Evolutionary conservation across 2,888 invertebrate genomes (phyloP), one percentile per base, ranked within the genome.

Genomic region (Athripsodes cinereus): DNA sequence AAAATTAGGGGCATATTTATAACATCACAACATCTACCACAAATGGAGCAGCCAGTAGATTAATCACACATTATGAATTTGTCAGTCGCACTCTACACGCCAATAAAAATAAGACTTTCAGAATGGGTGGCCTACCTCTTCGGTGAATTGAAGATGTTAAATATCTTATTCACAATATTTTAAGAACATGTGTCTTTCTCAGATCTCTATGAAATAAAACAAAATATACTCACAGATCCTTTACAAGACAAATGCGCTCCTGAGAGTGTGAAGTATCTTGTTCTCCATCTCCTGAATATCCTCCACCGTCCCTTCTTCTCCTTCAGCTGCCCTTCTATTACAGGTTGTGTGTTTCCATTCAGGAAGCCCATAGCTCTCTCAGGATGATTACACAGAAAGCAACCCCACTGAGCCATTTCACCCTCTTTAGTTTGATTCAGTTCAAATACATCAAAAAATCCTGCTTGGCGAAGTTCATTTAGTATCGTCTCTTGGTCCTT

Each of bases 371-470:
- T 84, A 5, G 94, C 92, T 64, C 90, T 83, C 71, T 95, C 95
- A 0, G 96, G 95, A 74, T 94, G 92, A 68, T 90, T 90, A 74
- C 96, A 96, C 64, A 95, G 81, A 74, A 95, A 95, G 73, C 96
- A 96, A 54, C 91, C 91, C 96, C 96, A 96, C 52, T 78, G 76
- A 1, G 79, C 69, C 74, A 70, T 82, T 69, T 77, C 69, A 68
- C 78, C 74, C 64, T 74, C 70, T 62, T 74, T 84, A 50, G 76
- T 72, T 55, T 80, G 77, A 55, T 81, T 82, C 67, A 91, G 85
- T 74, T 93, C 92, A 74, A 96, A 96, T 52, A 95, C 92, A 74
- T 96, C 96, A 74, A 94, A 91, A 76, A 92, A 95, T 1, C 94
- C 89, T 2, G 88, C 86, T 66, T 88, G 85, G 18, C 93, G 82